Evolutionary conservation across 2,797 vertebrate species (phyloP), one percentile per base, ranked within the genome.

Genomic region (Scolopax bukidnonensis): DNA sequence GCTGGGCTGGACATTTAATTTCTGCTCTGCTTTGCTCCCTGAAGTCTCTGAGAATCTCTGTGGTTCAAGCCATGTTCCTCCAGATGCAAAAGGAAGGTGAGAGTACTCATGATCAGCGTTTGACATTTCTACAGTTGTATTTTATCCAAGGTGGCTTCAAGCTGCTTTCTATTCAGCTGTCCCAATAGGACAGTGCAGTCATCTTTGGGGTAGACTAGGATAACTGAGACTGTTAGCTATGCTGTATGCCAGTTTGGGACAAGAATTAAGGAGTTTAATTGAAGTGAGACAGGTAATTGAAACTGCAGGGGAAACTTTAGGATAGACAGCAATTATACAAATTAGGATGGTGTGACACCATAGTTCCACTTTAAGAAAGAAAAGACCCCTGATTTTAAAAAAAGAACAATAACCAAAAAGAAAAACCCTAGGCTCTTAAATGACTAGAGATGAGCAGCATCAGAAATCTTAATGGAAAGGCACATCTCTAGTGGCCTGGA

Each of bases 251-350:
- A 71, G 89, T 89, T 51, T 96, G 70, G 93, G 87, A 91, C 60
- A 67, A 88, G 89, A 94, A 93, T 84, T 75, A 93, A 83, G 45
- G 79, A 69, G 47, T 89, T 93, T 95, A 97, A 89, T 87, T 96
- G 84, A 90, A 95, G 68, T 48, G 48, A 96, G 48, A 93, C 10
- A 0, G 90, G 71, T 95, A 95, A 96, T 89, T 95, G 95, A 92
- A 96, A 97, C 88, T 94, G 95, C 86, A 93, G 95, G 94, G 84
- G 88, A 90, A 95, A 94, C 84, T 95, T 94, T 12, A 89, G 73
- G 81, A 85, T 78, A 94, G 70, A 79, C 61, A 80, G 78, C 79
- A 94, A 87, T 96, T 93, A 89, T 36, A 91, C 78, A 96, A 93
- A 95, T 97, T 94, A 95, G 86, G 56, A 75, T 3, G 6, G 94